Conservation (phyloP, 2,797 vertebrate species). For the Eulemur coronatus region DNA sequence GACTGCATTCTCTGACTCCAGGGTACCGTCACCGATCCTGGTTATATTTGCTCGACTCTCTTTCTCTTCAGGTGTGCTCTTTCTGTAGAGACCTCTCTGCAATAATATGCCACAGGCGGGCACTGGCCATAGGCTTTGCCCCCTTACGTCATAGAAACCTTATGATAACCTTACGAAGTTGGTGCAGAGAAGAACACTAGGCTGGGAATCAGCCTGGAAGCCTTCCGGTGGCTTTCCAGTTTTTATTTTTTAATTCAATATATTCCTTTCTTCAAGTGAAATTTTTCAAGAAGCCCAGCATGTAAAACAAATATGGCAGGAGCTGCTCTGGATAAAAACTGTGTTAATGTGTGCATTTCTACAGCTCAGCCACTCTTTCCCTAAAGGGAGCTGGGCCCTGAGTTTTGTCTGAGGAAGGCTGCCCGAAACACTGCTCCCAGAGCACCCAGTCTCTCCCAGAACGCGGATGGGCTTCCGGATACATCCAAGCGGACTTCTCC, state of each 20-base stretch:
- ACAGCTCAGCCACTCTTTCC: not conserved
- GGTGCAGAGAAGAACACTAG: not conserved
- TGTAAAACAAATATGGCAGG: not conserved
- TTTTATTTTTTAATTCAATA: not conserved
- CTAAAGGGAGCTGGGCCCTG: not conserved
- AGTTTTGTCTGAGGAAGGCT: not conserved
- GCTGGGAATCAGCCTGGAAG: not conserved
- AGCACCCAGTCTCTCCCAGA: not conserved
- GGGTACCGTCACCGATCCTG: not conserved
- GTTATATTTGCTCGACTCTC: not conserved
- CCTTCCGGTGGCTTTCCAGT: not conserved
- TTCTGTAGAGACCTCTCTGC: not conserved
- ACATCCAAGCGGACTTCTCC: not conserved
- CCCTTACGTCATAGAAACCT: not conserved
- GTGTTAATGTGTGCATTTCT: rapidly evolving
- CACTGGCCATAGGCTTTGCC: not conserved
- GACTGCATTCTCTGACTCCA: not conserved
- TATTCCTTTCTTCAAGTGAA: not conserved
- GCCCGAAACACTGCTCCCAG: not conserved
- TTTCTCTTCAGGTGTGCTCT: not conserved
- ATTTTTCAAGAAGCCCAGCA: not conserved
- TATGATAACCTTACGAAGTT: not conserved
- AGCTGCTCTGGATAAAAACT: not conserved
- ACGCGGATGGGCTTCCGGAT: not conserved
- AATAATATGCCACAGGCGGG: not conserved